Evolutionary conservation across 2,888 invertebrate genomes (phyloP).

Genomic region (Drosophila birchii): DNA sequence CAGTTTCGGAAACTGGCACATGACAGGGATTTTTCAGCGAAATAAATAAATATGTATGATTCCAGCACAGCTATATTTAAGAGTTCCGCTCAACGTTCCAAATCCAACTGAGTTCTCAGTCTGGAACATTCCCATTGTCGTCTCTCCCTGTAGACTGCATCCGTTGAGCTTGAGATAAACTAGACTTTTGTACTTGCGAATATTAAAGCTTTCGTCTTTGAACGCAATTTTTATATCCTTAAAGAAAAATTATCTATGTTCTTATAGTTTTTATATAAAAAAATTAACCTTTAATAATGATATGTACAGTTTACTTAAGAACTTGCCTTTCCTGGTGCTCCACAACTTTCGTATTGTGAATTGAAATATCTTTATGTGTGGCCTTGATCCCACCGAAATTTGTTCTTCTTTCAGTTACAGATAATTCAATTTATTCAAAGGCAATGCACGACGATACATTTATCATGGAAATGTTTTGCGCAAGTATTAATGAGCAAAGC

Average conservation of each 20-base stretch:
- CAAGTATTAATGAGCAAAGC: background rate
- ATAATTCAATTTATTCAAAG: background rate
- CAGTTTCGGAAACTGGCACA: background rate
- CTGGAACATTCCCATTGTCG: slow-evolving; percentile 23
- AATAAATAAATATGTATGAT: background rate
- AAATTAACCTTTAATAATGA: too few relatives aligned
- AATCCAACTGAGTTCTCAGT: slow-evolving; percentile 39
- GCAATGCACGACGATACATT: background rate
- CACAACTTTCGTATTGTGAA: background rate
- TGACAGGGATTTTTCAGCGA: background rate
- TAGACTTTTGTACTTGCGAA: slow-evolving; percentile 7
- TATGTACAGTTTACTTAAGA: background rate
- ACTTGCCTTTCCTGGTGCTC: background rate
- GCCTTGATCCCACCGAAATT: slow-evolving; percentile 8
- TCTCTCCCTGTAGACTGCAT: background rate
- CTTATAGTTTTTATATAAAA: too few relatives aligned
- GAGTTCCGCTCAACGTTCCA: slow-evolving; percentile 15
- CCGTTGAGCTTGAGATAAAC: slow-evolving; percentile 22
- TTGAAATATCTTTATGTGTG: background rate
- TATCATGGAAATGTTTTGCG: background rate
- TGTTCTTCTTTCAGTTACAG: slow-evolving; percentile 1
- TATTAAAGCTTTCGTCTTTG: slow-evolving; percentile 1
- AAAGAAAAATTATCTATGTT: too few relatives aligned
- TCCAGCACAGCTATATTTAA: background rate
- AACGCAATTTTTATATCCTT: background rate